Evolutionary conservation across 2,113 vertebrate genomes (phyloP), one percentile per base, ranked within the genome.

Genomic region (Pontoporia blainvillei): DNA sequence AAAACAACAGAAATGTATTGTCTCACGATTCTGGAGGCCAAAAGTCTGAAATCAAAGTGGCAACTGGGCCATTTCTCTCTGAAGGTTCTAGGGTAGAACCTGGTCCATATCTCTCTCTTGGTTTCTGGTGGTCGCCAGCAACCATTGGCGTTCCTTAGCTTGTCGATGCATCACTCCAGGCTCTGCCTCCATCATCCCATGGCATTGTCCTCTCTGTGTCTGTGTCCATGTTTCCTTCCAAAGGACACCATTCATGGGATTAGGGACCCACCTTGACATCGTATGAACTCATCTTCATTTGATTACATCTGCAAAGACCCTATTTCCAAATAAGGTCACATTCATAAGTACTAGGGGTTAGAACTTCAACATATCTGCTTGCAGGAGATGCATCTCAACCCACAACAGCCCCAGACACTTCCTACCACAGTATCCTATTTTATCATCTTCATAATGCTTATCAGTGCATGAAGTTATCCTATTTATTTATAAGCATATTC

Each of bases 171-270:
- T 31, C 46, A 1, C n/a, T 66, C 21, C 18, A 61, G 17, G 3
- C 39, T 87, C 20, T 67, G 41, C 3, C n/a, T 62, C 69, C 62
- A 41, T 41, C 25, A 17, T 25, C 44, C 21, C 12, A 31, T 18
- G 61, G 36, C 36, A 52, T 3, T 39, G 29, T 46, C 52, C 25
- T 72, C 39, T 73, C 83, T 31, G 27, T 7, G 4, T 75, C 76
- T 41, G 3, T 1, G 1, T 34, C 27, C n/a, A 49, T 27, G 41
- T 67, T 15, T 44, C 39, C 23, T 8, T 72, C 12, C 0, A 9
- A 29, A 89, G 75, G 46, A 46, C 67, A 66, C 17, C 18, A 20
- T 17, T 78, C n/a, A n/a, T 18, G 21, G 17, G 29, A 39, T 25
- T 13, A 27, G 54, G 31, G 15, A 21, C 13, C 13, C 54, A 21